These are phyloP conservation scores for Serinus canaria DNA, from an alignment of 2,113 vertebrate species.

Conservation along the genomic window DNA sequence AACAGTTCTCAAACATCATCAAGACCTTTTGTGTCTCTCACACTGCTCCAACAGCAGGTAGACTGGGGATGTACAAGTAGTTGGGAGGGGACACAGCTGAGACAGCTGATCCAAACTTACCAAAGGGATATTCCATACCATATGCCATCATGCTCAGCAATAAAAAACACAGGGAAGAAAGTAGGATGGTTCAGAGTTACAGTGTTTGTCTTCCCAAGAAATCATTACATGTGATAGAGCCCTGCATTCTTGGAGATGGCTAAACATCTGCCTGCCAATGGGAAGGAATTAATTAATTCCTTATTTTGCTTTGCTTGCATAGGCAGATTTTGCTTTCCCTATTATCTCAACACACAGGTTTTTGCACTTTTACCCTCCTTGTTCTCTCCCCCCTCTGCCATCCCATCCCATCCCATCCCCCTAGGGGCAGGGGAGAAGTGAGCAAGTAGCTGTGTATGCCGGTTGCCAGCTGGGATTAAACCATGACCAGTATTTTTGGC, in stretches of 20 bases:
- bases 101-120: background rate
- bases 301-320: background rate
- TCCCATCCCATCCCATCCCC: background rate
- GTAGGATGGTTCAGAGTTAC: background rate
- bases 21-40: background rate
- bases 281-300: background rate
- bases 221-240: background rate
- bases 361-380: background rate
- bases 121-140: background rate
- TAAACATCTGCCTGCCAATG: background rate
- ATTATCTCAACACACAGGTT: background rate
- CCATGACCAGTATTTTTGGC: background rate
- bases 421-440: background rate
- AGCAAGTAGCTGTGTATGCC: background rate
- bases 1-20: background rate
- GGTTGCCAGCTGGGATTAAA: background rate
- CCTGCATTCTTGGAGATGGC: background rate
- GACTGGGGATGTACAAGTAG: background rate
- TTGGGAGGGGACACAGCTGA: background rate
- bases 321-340: background rate
- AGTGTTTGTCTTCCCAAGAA: background rate
- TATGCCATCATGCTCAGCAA: background rate
- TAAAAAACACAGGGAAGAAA: background rate
- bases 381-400: background rate
- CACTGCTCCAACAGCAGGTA: background rate